Conservation (phyloP, 2,797 vertebrate genomes). For the Lindbergichthys nudifrons region DNA sequence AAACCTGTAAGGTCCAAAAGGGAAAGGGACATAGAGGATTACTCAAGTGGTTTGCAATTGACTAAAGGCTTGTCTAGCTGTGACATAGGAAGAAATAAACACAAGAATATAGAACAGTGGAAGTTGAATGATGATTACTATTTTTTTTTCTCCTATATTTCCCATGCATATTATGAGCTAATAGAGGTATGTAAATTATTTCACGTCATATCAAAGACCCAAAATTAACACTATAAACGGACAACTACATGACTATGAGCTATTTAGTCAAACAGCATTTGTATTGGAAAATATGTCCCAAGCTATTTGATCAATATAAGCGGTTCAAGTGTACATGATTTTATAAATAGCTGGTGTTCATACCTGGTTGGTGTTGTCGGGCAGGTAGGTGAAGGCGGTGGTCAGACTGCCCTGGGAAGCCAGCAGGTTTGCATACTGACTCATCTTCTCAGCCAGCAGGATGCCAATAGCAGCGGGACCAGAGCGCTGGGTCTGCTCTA, state of each 20-base stretch:
- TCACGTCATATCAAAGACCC: no score
- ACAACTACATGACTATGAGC: no score
- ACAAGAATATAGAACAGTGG: not conserved
- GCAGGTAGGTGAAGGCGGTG: constrained; percentile 93
- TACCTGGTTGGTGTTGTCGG: constrained; percentile 90
- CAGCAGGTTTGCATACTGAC: constrained; percentile 92
- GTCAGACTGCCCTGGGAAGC: constrained; percentile 94
- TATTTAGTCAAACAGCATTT: no score
- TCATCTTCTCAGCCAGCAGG: constrained; percentile 93
- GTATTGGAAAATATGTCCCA: no score
- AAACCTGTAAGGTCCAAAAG: constrained; percentile 71
- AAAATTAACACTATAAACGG: no score
- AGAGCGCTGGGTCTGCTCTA: constrained; percentile 86
- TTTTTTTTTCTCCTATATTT: no score
- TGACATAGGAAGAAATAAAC: not conserved
- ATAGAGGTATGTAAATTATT: no score
- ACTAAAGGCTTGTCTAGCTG: not conserved
- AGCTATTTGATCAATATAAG: no score
- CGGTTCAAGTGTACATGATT: not conserved
- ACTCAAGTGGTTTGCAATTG: not conserved
- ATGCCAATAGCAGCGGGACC: constrained; percentile 84
- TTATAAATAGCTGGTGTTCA: not conserved
- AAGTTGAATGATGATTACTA: no score
- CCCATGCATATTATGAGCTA: no score
- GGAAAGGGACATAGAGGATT: not conserved